A percentile compares a stretch with the other conserved stretches of the same genome.
Conservation (phyloP, 2,113 vertebrate species). For the Rhynchomys soricoides region DNA sequence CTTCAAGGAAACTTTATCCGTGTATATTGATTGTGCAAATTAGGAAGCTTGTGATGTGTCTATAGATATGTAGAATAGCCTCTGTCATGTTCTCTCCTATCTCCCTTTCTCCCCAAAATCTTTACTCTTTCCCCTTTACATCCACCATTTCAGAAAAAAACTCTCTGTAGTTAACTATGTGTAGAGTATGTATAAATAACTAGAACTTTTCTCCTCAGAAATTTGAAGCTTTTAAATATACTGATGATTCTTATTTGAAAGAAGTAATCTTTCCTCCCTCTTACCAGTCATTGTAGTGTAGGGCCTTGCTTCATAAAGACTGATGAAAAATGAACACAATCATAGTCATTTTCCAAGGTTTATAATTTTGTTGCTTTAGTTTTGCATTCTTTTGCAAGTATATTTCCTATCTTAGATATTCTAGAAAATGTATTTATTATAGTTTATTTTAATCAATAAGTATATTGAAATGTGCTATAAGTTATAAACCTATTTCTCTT, state of each 20-base stretch:
- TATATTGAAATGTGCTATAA: not conserved
- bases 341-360: not conserved
- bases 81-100: accelerated
- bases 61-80: not conserved
- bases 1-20: not conserved
- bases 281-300: not conserved
- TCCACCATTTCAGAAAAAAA: not conserved
- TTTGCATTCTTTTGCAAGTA: not conserved
- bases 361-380: not conserved
- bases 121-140: not conserved
- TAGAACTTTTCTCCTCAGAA: not conserved
- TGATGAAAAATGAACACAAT: not conserved
- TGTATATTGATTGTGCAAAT: not conserved
- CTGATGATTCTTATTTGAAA: not conserved
- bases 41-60: not conserved
- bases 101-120: not conserved
- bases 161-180: not conserved
- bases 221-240: not conserved
- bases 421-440: not conserved
- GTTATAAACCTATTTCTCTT: not conserved
- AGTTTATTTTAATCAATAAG: not conserved
- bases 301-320: not conserved
- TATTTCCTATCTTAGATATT: not conserved
- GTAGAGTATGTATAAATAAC: not conserved
- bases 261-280: not conserved